phyloP scores from a whole-genome alignment of 2,113 vertebrate species.

The Silurus asotus region DNA sequence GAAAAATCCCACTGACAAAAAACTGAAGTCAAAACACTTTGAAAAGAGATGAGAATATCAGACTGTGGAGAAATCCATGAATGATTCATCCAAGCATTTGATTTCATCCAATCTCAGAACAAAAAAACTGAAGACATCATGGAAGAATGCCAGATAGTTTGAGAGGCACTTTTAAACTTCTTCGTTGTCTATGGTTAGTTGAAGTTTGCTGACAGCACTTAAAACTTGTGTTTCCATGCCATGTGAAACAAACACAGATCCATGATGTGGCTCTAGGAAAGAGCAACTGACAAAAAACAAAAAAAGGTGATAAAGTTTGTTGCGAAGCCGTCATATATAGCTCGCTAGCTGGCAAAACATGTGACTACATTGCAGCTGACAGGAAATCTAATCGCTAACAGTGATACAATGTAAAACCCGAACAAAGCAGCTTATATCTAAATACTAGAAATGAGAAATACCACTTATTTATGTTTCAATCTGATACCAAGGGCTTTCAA shows the following conservation, averaged over 20 bases:
- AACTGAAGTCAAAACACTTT: background rate
- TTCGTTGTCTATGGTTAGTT: background rate
- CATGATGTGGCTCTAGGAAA: background rate
- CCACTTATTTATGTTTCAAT: too few species aligned
- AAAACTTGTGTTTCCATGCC: background rate
- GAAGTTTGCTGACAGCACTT: background rate
- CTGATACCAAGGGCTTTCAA: too few species aligned
- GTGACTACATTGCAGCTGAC: background rate
- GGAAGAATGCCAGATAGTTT: background rate
- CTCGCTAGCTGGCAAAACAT: background rate
- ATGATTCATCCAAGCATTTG: background rate
- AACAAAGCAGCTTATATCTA: background rate
- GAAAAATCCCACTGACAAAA: background rate
- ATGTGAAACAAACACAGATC: background rate
- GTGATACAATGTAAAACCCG: background rate
- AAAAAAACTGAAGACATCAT: background rate
- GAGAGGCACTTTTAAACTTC: constrained; percentile 2
- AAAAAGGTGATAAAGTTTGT: background rate
- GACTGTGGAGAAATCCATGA: background rate
- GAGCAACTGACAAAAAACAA: background rate
- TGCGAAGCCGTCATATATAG: background rate
- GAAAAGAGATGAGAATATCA: background rate
- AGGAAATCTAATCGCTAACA: background rate
- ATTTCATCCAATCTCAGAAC: background rate
- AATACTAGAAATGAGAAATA: background rate